Percentiles rank a stretch among this genome's conserved stretches.
Evolutionary conservation across 1,140 invertebrate genomes (phyloP).

Genomic region (Pseudomyrmex dendroicus): DNA sequence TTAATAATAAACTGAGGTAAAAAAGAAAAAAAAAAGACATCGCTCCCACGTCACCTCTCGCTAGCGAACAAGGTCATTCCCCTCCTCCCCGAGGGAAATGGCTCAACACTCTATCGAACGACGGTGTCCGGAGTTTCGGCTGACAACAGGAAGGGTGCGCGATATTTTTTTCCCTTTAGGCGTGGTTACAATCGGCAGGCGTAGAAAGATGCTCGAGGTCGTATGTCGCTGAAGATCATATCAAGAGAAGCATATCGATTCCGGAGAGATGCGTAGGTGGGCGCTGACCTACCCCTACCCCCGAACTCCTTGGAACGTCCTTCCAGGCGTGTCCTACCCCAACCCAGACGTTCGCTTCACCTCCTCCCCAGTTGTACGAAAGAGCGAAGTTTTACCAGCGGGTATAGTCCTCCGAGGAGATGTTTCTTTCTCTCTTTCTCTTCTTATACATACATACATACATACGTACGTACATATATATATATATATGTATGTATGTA

Average conservation of each 20-base stretch:
- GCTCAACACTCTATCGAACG: constrained; percentile 43
- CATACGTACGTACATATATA: too few relatives aligned
- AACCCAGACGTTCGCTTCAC: constrained; percentile 76
- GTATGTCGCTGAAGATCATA: constrained; percentile 52
- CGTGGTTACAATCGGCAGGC: constrained; percentile 37
- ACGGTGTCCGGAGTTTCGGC: neutral
- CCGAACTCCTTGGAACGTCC: constrained; percentile 73
- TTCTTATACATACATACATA: too few relatives aligned
- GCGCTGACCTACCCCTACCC: constrained; percentile 83
- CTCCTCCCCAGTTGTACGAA: constrained; percentile 44
- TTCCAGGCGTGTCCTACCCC: constrained; percentile 80
- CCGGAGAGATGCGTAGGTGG: constrained; percentile 74
- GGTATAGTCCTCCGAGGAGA: constrained; percentile 3
- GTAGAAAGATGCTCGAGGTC: constrained; percentile 43
- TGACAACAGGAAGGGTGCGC: neutral
- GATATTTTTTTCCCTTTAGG: constrained; percentile 23
- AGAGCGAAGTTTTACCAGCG: constrained; percentile 6
- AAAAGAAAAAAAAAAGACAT: too few relatives aligned
- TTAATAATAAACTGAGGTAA: too few relatives aligned
- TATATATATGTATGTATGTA: too few relatives aligned
- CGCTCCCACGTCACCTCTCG: too few relatives aligned
- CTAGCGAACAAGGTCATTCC: too few relatives aligned
- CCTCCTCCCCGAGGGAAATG: neutral
- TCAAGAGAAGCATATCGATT: constrained; percentile 75
- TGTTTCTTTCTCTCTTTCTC: too few relatives aligned